Base-by-base conservation (phyloP, 2,113 vertebrate genomes). In the Tauraco erythrolophus region DNA sequence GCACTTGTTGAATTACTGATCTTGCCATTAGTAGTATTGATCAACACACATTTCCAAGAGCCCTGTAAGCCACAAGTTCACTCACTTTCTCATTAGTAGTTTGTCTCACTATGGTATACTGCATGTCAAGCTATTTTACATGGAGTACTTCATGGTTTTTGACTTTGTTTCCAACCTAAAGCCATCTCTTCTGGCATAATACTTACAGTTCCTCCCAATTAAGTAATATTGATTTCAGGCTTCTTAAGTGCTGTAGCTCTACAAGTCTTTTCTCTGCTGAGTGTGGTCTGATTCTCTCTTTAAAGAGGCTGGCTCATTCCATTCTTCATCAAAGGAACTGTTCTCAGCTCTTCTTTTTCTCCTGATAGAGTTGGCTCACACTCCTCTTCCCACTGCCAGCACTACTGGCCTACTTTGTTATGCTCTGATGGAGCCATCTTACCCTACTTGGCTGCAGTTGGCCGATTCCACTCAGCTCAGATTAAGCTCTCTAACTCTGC, bases 401-500 rank as follows among this genome's bases (percentile, higher is more conserved):
- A 31, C 85, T 69, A 28, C n/a, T 96, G 95, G 76, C 90, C 93
- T 95, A 94, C 61, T 97, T 97, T 80, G 89, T 27, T 78, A 58
- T 71, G 80, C 89, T 90, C 64, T 21, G 33, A 17, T 70, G 83
- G 71, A 94, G 85, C 80, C 88, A 94, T 89, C 72, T 83, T 93
- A 81, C 82, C 82, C 84, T 74, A 84, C 92, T 96, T 90, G 95
- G 92, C 95, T 92, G 81, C 43, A 45, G 83, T n/a, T 91, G 97
- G 68, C 75, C 66, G 35, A 7, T 56, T 94, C 84, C 53, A 62
- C 89, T 94, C 75, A 43, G 74, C 78, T 94, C 72, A 77, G 88
- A 96, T 90, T 95, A 97, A 94, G 48, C 56, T 82, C 77, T 84
- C 80, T 75, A 94, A 66, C 91, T 95, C 69, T 91, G 62, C 39